Evolutionary conservation across 1,140 invertebrate species (phyloP), one percentile per base, ranked within the genome.

Genomic region (Drosophila sechellia): DNA sequence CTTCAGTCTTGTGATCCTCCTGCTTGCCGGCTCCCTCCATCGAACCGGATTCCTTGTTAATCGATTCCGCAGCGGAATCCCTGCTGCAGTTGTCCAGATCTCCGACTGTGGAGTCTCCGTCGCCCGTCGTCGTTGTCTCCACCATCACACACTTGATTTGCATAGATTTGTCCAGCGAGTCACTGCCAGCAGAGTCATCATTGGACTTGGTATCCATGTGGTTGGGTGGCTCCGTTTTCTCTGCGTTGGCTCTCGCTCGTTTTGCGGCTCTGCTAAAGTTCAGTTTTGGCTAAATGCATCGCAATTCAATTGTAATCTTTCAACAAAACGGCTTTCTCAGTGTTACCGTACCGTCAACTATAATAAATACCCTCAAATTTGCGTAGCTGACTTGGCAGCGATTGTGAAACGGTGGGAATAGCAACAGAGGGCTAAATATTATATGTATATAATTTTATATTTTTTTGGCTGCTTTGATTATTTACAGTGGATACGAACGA

Each of bases 81-180:
- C 69, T 65, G 72, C 69, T 78, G 81, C 81, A 75, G 40, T 52
- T 68, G 50, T 81, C 81, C 13, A 53, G 31, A 56, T 75, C 85
- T 48, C 39, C 66, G 17, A 60, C 15, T 31, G 59, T 50, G 37
- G 43, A 66, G 31, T 50, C 48, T 11, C 69, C 54, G 8, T 20
- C 42, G 8, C 17, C 42, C 42, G 42, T 45, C 42, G 40, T 6
- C 35, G 58, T 61, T 13, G 83, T 79, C 58, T 90, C 89, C 13
- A 81, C 89, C 77, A 90, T 90, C 46, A 91, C 90, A 52, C 89
- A 91, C 63, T 91, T 91, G 17, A 80, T 73, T 68, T 91, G 89
- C 85, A 91, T 86, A 35, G 89, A 91, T 77, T 90, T 91, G 63
- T 91, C 89, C 61, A 91, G 79, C 63, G 90, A 90, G 40, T 87